A percentile compares a stretch with the other conserved stretches of the same genome.
Evolutionary conservation across 2,888 invertebrate species (phyloP).

Genomic region (Eristalis arbustorum): DNA sequence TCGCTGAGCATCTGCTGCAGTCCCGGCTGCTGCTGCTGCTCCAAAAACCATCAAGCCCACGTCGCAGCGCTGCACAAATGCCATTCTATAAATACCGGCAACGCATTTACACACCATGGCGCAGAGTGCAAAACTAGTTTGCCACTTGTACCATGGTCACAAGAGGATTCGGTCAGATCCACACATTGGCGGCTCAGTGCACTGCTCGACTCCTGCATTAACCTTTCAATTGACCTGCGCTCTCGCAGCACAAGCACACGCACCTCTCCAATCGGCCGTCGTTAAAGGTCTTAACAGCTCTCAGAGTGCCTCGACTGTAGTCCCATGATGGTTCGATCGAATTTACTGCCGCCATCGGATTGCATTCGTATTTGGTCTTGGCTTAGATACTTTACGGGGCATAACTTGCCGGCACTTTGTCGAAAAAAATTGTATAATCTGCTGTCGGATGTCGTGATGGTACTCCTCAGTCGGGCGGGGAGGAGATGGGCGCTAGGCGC

Average conservation of each 20-base stretch:
- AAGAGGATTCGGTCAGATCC: conserved; percentile 1
- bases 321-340: conserved; percentile 42
- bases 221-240: conserved; percentile 56
- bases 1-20: neutral
- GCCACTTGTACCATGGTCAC: conserved; percentile 1
- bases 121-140: neutral
- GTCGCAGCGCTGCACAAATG: neutral
- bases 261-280: neutral
- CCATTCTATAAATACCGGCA: conserved; percentile 17
- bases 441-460: conserved; percentile 63
- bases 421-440: conserved; percentile 60
- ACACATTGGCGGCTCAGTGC: neutral
- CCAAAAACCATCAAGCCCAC: conserved; percentile 12
- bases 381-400: conserved; percentile 38
- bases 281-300: neutral
- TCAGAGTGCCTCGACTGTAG: neutral
- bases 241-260: neutral
- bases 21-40: conserved; percentile 9
- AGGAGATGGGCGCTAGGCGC: neutral
- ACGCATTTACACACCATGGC: conserved; percentile 14
- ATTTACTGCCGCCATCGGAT: conserved; percentile 55
- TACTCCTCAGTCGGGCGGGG: conserved; percentile 40
- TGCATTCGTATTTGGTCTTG: conserved; percentile 44
- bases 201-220: conserved; percentile 23
- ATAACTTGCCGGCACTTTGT: conserved; percentile 54